Evolutionary conservation across 1,140 invertebrate genomes (phyloP).

Genomic region (Drosophila biarmipes): DNA sequence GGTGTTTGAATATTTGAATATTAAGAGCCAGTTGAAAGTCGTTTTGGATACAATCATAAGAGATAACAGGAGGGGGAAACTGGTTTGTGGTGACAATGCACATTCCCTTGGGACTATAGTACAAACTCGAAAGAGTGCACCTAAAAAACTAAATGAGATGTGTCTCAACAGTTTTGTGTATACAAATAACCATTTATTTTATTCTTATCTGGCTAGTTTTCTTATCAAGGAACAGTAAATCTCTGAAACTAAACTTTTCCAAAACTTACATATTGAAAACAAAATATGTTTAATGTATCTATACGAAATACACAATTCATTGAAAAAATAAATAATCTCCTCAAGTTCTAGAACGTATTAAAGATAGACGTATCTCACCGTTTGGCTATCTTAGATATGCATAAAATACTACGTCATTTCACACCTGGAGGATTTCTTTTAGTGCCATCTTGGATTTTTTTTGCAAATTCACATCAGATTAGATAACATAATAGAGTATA

Average conservation of each 20-base stretch:
- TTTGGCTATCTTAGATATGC: slow-evolving; percentile 23
- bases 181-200: background rate
- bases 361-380: slow-evolving; percentile 1
- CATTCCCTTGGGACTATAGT: slow-evolving; percentile 17
- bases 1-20: slow-evolving; percentile 1
- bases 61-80: slow-evolving; percentile 20
- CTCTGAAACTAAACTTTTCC: background rate
- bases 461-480: slow-evolving; percentile 33
- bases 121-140: background rate
- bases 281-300: background rate
- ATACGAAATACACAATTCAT: background rate
- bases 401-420: slow-evolving; percentile 23
- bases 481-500: slow-evolving; percentile 44
- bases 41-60: slow-evolving; percentile 1
- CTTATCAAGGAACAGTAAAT: background rate
- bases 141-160: background rate
- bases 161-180: background rate
- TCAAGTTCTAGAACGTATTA: slow-evolving; percentile 5
- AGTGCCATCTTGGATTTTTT: slow-evolving; percentile 23
- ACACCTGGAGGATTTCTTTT: slow-evolving; percentile 23
- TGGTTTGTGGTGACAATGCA: slow-evolving; percentile 24
- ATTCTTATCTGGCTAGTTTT: slow-evolving; percentile 7
- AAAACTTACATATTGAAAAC: background rate
- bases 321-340: background rate
- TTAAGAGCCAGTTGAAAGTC: slow-evolving; percentile 1